phyloP scores from a whole-genome alignment of 64 coral and sea anemone species.

The Montipora capricornis region DNA sequence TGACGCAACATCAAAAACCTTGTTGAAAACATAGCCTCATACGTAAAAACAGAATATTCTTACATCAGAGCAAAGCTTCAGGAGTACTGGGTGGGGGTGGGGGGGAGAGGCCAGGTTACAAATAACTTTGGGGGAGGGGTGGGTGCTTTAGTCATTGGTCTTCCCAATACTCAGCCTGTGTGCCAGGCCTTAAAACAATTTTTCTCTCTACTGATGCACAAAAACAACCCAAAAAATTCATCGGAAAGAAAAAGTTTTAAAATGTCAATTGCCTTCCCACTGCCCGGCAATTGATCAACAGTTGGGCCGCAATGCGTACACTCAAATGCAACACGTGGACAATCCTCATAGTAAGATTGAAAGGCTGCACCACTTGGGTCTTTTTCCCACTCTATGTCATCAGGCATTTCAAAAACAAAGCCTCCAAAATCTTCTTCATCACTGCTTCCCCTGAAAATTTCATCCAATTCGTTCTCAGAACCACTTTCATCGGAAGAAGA shows the following conservation, averaged over 20 bases:
- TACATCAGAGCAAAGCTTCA: no score
- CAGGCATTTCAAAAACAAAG: conserved; percentile 27
- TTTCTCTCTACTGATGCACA: no score
- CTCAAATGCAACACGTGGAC: not conserved
- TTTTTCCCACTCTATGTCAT: conserved; percentile 38
- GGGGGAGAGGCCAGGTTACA: no score
- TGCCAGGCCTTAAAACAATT: no score
- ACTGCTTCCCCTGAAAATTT: not conserved
- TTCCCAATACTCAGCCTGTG: no score
- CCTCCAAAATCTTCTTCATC: conserved; percentile 23
- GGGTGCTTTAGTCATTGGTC: no score
- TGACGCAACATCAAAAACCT: no score
- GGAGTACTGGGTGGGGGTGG: no score
- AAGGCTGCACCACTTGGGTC: conserved; percentile 1
- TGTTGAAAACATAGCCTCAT: no score
- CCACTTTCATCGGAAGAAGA: conserved; percentile 18
- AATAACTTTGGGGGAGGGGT: no score
- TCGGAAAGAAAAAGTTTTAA: conserved; percentile 26
- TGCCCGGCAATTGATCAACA: conserved; percentile 1
- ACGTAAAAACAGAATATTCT: no score
- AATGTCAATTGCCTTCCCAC: conserved; percentile 10
- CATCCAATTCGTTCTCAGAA: not conserved
- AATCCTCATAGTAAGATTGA: not conserved
- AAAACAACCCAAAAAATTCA: not conserved
- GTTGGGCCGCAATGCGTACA: conserved; percentile 13